Base-by-base conservation (phyloP, 2,888 invertebrate species). In the Yponomeuta malinellus region DNA sequence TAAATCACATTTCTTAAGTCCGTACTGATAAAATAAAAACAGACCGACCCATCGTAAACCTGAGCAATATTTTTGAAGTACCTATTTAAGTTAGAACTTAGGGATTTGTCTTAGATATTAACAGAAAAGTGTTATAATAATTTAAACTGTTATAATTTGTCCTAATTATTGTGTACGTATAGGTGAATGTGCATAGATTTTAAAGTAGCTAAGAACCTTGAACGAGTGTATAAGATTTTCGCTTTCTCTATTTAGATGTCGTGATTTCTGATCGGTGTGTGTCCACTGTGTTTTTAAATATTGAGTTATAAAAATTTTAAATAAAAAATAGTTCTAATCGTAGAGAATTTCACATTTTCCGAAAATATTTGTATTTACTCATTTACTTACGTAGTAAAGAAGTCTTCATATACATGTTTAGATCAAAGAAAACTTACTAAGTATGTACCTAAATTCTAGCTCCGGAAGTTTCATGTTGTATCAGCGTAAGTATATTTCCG, bases 51-150 rank as follows among this genome's bases (percentile, higher is more conserved):
- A 88, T 83, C 85, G 89, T 79, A 89, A 91, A 80, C 87, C 85
- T 89, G 89, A 91, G 91, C 90, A 90, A 90, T 91, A 91, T 90
- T 90, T 91, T 91, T 90, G 90, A 89, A 72, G 71, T 73, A 74
- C 70, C 72, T 71, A 89, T 89, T 85, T 90, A 89, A 87, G 87
- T 86, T 89, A 88, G 52, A 15, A 15, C 52, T 15, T 86, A 81
- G 83, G 88, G 88, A 82, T 65, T 65, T 65, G 33, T 52, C 68
- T n/a, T 68, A 68, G 52, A 12, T 68, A 31, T 68, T 29, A 59
- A 52, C 31, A 48, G 12, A 23, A 33, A 67, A 67, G n/a, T 23
- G 23, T 23, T 23, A 23, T 23, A 23, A 23, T 23, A 29, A 59
- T 52, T 68, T 82, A 59, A 79, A 82, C 78, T 78, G 81, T 84